Evolutionary conservation across 2,797 vertebrate genomes (phyloP).

Genomic region (Bradypodion pumilum): DNA sequence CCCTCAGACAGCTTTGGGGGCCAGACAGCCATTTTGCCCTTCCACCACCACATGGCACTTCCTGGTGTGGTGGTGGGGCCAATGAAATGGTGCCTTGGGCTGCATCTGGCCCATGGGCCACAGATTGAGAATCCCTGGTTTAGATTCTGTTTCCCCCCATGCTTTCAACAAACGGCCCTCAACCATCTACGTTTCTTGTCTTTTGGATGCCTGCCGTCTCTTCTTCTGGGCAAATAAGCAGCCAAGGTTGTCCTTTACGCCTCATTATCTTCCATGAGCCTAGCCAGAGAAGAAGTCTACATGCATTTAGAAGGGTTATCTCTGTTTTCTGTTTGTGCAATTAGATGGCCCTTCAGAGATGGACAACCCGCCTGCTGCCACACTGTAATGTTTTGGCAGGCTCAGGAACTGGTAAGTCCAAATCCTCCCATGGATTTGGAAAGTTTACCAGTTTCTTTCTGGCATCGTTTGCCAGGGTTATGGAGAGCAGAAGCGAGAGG

Average conservation of each 20-base stretch:
- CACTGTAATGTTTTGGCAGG: constrained; percentile 55
- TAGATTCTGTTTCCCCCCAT: background rate
- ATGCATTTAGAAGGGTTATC: background rate
- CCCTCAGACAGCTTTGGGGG: no score
- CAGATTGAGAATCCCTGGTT: no score
- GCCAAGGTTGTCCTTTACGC: constrained; percentile 40
- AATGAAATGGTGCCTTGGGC: no score
- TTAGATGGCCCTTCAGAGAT: constrained; percentile 45
- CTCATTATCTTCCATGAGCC: constrained; percentile 35
- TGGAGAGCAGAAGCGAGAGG: constrained; percentile 38
- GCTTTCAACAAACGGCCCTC: background rate
- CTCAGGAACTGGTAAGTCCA: constrained; percentile 36
- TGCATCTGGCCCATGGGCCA: no score
- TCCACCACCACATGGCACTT: no score
- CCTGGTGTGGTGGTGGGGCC: no score
- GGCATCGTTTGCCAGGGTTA: constrained; percentile 26
- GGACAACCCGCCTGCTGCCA: constrained; percentile 44
- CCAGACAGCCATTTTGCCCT: no score
- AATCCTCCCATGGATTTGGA: constrained; percentile 45
- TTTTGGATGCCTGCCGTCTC: constrained; percentile 54
- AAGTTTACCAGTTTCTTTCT: constrained; percentile 42
- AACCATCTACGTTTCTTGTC: background rate
- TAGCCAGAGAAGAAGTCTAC: constrained; percentile 31
- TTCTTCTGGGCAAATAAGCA: constrained; percentile 50
- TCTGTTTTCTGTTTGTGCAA: constrained; percentile 19